Evolutionary conservation across 2,113 vertebrate species (phyloP), one percentile per base, ranked within the genome.

Genomic region (Elaphurus davidianus): DNA sequence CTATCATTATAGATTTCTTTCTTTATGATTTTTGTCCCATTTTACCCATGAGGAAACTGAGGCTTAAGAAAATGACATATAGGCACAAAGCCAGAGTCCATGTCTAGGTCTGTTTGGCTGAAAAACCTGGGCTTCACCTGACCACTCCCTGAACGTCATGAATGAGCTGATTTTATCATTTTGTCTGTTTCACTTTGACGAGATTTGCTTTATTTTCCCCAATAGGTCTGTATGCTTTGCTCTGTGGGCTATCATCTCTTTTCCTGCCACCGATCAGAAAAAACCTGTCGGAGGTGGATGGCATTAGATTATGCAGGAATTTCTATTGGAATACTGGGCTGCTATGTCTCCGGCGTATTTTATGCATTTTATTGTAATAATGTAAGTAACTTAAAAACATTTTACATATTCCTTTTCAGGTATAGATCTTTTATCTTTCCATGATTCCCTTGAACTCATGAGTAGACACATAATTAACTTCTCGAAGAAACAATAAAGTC

Each of bases 311-410:
- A 99, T 0, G 99, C 99, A 0, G 99, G 99, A 0, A 99, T 99
- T 96, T 99, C 99, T 97, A 99, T 99, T 1, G 99, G 99, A 40
- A 99, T 99, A 98, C 98, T 99, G 98, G 99, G 99, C 97, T 99
- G 99, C 97, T 99, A 99, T 0, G 99, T 99, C 28, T 99, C 99
- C 0, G 99, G 99, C 55, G 99, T 99, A 45, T 99, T 99, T 99
- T 99, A 99, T 81, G 99, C 99, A 6, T 99, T 99, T 98, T 99
- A 99, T 95, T 99, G 99, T 98, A 99, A 99, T 90, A 99, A 99
- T 0, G 99, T 99, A 98, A 99, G 99, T 99, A 60, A 17, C 21
- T 95, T 30, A 0, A 6, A 92, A 92, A 30, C 50, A 8, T 27
- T 96, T 90, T 87, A 3, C 15, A 33, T 83, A 93, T 62, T 91